Base-by-base conservation (phyloP, 2,888 invertebrate genomes). In the Syritta pipiens region DNA sequence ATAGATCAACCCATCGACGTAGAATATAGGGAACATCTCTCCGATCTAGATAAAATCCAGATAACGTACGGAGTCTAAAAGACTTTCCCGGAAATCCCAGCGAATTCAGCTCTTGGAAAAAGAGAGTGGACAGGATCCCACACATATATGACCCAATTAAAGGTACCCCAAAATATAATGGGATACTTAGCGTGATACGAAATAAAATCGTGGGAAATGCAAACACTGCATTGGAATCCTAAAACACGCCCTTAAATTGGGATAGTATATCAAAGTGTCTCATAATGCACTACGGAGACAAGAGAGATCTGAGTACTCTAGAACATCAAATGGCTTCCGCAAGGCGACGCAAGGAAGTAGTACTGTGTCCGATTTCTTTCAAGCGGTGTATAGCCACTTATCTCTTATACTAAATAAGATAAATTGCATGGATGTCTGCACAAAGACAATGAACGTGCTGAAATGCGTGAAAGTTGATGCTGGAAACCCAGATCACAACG, bases 161-260 rank as follows among this genome's bases (percentile, higher is more conserved):
- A 20, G 22, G 42, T 7, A 42, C 42, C 0, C 19, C 19, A 4
- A 42, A 22, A 10, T 42, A 42, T n/a, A 19, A 9, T n/a, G 42
- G 42, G 9, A 22, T 42, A 9, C 20, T 42, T 17, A 46, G 35
- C 7, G 35, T 35, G 3, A 35, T 35, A 4, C 4, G 35, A 35
- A 35, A 35, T 14, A 35, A 35, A 7, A 9, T 35, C 4, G 9
- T 35, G 5, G 35, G 35, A 5, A 4, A 46, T 24, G 46, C 46
- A 20, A 24, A 46, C 0, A 82, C 85, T 12, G 83, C 84, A 4
- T 85, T 83, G 53, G 83, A 84, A 24, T 46, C 46, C 4, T 46
- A 20, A 10, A 46, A 46, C 5, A 46, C 46, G 10, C 35, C 35
- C 5, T 7, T 35, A 3, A 14, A 35, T 7, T 35, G 35, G 35